Percentiles rank a stretch among this genome's conserved stretches.
phyloP scores from a whole-genome alignment of 92 coral and sea anemone species.

The Galaxea fascicularis region DNA sequence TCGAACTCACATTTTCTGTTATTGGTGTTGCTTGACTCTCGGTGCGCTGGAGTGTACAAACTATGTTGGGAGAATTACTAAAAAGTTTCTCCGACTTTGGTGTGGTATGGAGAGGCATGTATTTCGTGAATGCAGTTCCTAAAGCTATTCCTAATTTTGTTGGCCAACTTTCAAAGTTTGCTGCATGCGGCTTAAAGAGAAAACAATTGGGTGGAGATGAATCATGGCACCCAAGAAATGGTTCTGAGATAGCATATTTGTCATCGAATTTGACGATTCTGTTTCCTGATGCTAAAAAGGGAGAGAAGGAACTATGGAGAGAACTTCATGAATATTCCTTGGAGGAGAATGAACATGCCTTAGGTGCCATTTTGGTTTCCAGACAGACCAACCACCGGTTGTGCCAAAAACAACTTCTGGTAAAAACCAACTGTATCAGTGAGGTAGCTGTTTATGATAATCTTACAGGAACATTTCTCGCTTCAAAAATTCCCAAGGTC shows the following conservation, averaged over 20 bases:
- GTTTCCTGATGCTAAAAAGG: slow-evolving; percentile 15
- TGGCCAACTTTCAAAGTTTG: slow-evolving; percentile 7
- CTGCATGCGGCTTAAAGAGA: neutral
- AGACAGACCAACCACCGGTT: slow-evolving; percentile 20
- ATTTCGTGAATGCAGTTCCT: slow-evolving; percentile 24
- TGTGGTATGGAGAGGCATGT: slow-evolving; percentile 31
- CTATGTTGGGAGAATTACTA: slow-evolving; percentile 31
- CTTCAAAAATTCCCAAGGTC: slow-evolving; percentile 44
- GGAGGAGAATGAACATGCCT: slow-evolving; percentile 30
- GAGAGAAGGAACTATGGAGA: slow-evolving; percentile 41
- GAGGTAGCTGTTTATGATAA: slow-evolving; percentile 45
- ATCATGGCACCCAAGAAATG: neutral
- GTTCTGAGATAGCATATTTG: slow-evolving; percentile 10
- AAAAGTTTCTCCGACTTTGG: slow-evolving; percentile 27
- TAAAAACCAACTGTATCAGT: slow-evolving; percentile 26
- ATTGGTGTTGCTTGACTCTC: neutral
- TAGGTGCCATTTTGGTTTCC: slow-evolving; percentile 36
- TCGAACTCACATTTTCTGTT: too few relatives aligned
- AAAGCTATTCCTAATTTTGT: slow-evolving; percentile 26
- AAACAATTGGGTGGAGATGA: neutral
- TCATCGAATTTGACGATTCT: slow-evolving; percentile 21
- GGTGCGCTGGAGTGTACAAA: neutral
- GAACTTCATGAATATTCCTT: slow-evolving; percentile 27
- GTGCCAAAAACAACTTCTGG: slow-evolving; percentile 26
- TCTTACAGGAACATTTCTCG: slow-evolving; percentile 33